Evolutionary conservation across 2,113 vertebrate genomes (phyloP).

Genomic region (Mobula birostris): DNA sequence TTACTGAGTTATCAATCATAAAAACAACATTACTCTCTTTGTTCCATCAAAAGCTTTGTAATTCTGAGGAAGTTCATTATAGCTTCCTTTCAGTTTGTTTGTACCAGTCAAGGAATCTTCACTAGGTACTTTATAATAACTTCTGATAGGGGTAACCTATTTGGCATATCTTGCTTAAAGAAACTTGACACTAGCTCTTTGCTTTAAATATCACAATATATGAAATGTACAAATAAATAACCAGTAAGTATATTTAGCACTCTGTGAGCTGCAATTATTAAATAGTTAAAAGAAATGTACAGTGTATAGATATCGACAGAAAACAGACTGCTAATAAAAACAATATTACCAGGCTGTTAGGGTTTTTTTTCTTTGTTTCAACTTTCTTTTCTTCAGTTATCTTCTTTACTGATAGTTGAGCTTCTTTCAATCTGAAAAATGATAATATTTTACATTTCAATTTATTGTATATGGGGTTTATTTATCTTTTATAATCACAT

Average conservation of each 20-base stretch:
- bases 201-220: neutral
- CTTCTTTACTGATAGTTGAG: slow-evolving; percentile 84
- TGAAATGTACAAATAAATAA: neutral
- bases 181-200: neutral
- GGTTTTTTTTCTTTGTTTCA: slow-evolving; percentile 92
- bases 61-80: neutral
- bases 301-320: too few relatives aligned
- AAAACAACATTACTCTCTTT: neutral
- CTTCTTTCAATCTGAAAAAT: slow-evolving; percentile 75
- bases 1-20: neutral
- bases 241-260: neutral
- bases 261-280: neutral
- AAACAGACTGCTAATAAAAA: neutral
- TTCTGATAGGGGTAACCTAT: neutral
- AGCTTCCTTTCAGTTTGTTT: neutral
- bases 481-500: neutral
- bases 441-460: neutral
- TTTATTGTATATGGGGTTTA: neutral
- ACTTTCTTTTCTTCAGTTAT: slow-evolving; percentile 90
- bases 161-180: neutral
- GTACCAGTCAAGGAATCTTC: neutral
- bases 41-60: neutral
- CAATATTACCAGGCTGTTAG: slow-evolving; percentile 82
- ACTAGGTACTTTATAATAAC: neutral
- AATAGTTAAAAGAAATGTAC: neutral